Base-by-base conservation (phyloP, 2,797 vertebrate species). In the Euthynnus affinis region DNA sequence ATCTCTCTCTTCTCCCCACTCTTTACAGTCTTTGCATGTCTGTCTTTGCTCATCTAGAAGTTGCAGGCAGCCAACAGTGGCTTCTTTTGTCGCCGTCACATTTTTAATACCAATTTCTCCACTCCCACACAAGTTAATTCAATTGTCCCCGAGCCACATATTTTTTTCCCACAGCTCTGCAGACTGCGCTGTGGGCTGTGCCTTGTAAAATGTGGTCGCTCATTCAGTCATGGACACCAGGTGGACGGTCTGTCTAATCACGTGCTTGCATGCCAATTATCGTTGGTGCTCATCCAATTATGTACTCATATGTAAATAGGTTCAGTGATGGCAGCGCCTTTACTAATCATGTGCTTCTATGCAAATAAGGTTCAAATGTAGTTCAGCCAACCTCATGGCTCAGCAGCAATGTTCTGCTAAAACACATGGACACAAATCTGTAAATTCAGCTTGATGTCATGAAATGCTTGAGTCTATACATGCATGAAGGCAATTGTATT, bases 91-190 rank as follows among this genome's bases (percentile, higher is more conserved):
- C 76, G 62, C 44, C 18, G 70, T 78, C 83, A 71, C 71, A 85
- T 87, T 88, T 88, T 87, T 83, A 81, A 77, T 61, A 72, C 67
- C 57, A 76, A 61, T 80, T 84, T 81, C 68, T 88, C 57, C 63
- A 77, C 85, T 78, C 84, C 83, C 87, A 84, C 85, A 90, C 77
- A 74, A 84, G 78, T 86, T 85, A 86, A 92, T 89, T 88, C 81
- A 90, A 80, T 90, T 88, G 87, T 90, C 76, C 42, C 7, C 1
- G 46, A 88, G 67, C 69, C 84, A 78, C 71, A 70, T 74, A 44
- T 55, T 76, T 49, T 81, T 82, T 77, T 64, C 83, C 85, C 82
- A 79, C 84, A 77, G 71, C 74, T 56, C 69, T 76, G 72, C 80
- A 88, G 89, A 62, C 82, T 71, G 57, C 60, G n/a, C 69, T 58